Evolutionary conservation across 2,797 vertebrate genomes (phyloP), one percentile per base, ranked within the genome.

Genomic region (Cyclopterus lumpus): DNA sequence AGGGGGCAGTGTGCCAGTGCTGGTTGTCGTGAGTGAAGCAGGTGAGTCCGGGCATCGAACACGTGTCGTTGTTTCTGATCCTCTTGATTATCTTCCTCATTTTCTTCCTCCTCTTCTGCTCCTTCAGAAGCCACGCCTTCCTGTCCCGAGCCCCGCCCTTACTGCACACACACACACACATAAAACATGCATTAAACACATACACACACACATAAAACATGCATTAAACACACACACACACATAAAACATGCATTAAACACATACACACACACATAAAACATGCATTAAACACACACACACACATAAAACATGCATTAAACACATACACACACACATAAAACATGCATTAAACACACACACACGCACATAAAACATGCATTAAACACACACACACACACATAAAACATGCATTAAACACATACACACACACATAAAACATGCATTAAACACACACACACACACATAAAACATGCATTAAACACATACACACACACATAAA

Each of bases 21-120:
- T 99, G 97, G 95, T 99, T 98, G 93, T 99, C 96, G 0, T 99
- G 98, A 6, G 98, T 99, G 91, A 99, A 99, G 93, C 98, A 99
- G 44, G 98, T 99, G 75, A 99, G 96, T 22, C 98, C 98, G 0
- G 97, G 98, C 97, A 99, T 98, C 73, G 97, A 99, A 89, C 98
- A 99, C 0, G 98, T 99, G 92, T 99, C 98, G 0, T 99, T 98
- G 87, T 98, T 99, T 44, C 93, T 95, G 51, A 99, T 95, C 20
- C 97, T 96, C 88, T 98, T 99, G 2, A 99, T 94, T 61, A 99
- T 90, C 86, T 99, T 99, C 71, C 97, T 95, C 55, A 98, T 94
- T 60, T 99, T 98, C 95, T 98, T 98, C 92, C 97, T 97, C 49
- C 96, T 95, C 26, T 97, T 96, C 90, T 99, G 97, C 73, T 98